These are phyloP conservation scores for Rhynchopsitta pachyrhyncha DNA, from an alignment of 2,113 vertebrate genomes.

Conservation along the genomic window DNA sequence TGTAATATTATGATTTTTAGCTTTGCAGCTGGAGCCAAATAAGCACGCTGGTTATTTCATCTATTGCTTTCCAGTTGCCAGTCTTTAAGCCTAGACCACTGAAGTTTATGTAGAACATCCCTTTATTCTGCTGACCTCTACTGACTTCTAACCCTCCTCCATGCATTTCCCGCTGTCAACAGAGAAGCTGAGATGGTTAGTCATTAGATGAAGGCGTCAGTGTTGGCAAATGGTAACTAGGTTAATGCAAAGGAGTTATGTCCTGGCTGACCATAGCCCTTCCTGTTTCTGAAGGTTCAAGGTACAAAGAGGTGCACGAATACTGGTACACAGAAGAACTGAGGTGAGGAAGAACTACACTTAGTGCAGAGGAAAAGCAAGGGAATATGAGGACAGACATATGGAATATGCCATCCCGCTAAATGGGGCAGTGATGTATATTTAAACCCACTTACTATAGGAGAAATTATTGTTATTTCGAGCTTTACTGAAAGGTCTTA, in stretches of 20 bases:
- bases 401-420: not conserved
- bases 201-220: not conserved
- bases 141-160: not conserved
- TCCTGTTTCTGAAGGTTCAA: not conserved
- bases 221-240: not conserved
- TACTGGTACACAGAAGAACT: fast-evolving
- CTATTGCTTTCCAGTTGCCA: not conserved
- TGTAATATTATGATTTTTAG: not conserved
- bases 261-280: not conserved
- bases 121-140: not conserved
- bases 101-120: not conserved
- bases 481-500: not conserved
- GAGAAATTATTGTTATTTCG: not conserved
- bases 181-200: not conserved
- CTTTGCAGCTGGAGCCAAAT: not conserved
- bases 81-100: not conserved
- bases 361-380: not conserved
- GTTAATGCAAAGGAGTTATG: not conserved
- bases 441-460: not conserved
- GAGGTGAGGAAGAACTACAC: not conserved
- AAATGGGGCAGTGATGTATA: not conserved
- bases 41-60: not conserved
- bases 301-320: not conserved
- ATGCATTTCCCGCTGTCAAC: not conserved
- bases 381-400: not conserved